A percentile compares a stretch with the other conserved stretches of the same genome.
Conservation (phyloP, 1,140 invertebrate genomes). For the Chelonus insularis region DNA sequence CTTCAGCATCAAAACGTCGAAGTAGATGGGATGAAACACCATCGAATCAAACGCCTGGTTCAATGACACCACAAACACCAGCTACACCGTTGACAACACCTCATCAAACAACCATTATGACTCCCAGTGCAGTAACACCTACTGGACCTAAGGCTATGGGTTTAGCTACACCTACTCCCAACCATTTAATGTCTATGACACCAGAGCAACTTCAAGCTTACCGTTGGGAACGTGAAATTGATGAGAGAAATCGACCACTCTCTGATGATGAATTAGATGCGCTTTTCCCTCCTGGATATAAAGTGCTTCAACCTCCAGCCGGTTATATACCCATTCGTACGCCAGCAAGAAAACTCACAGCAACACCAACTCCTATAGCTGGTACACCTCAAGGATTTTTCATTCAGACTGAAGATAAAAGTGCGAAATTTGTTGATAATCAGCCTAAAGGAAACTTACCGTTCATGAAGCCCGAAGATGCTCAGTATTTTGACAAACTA, state of each 20-base stretch:
- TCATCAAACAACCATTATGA: slow-evolving; percentile 64
- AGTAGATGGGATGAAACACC: slow-evolving; percentile 97
- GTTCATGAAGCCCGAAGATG: slow-evolving; percentile 99
- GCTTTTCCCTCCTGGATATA: slow-evolving; percentile 97
- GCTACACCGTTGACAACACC: slow-evolving; percentile 71
- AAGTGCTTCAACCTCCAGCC: slow-evolving; percentile 93
- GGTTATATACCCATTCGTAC: slow-evolving; percentile 97
- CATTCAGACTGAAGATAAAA: slow-evolving; percentile 87
- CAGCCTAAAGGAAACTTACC: slow-evolving; percentile 97
- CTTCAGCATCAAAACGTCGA: slow-evolving; percentile 84
- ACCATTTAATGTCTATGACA: slow-evolving; percentile 95
- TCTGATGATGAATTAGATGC: slow-evolving; percentile 96
- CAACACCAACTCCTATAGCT: slow-evolving; percentile 96
- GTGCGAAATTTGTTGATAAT: slow-evolving; percentile 89
- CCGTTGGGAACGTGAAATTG: slow-evolving; percentile 98
- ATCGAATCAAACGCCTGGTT: slow-evolving; percentile 71
- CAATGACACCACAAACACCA: slow-evolving; percentile 74
- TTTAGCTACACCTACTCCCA: slow-evolving; percentile 95
- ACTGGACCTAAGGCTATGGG: slow-evolving; percentile 96
- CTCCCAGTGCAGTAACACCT: slow-evolving; percentile 77
- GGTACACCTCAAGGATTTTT: slow-evolving; percentile 94
- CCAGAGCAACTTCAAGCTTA: slow-evolving; percentile 98
- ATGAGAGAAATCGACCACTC: slow-evolving; percentile 94
- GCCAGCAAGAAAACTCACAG: slow-evolving; percentile 93
- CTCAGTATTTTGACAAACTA: slow-evolving; percentile 99